A percentile compares a stretch with the other conserved stretches of the same genome.
Evolutionary conservation across 2,797 vertebrate species (phyloP).

Genomic region (Phyllotis vaccarum): DNA sequence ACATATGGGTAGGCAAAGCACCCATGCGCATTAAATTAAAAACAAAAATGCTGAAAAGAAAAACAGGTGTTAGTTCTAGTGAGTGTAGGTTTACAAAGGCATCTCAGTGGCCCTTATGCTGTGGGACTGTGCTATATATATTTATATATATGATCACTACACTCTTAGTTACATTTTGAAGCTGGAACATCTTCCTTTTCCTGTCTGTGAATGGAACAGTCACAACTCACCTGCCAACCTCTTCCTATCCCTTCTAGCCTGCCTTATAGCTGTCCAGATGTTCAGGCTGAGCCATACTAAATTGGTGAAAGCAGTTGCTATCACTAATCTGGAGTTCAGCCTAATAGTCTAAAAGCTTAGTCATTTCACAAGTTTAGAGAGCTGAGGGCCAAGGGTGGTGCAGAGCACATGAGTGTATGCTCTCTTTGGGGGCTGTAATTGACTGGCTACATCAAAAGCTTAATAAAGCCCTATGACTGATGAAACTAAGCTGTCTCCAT

Average conservation of each 20-base stretch:
- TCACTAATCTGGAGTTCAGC: constrained; percentile 28
- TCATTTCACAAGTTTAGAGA: background rate
- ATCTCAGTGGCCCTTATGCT: background rate
- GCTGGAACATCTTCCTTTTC: constrained; percentile 35
- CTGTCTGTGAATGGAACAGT: background rate
- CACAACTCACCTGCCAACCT: background rate
- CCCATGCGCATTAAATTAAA: background rate
- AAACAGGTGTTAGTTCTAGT: background rate
- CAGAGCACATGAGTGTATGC: background rate
- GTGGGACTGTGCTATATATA: too few species aligned
- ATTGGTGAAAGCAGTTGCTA: constrained; percentile 30
- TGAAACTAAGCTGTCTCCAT: background rate
- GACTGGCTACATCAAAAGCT: background rate
- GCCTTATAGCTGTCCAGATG: background rate
- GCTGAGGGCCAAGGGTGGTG: too few species aligned
- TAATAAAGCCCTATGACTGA: background rate
- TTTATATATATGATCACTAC: too few species aligned
- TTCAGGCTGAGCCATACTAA: constrained; percentile 10
- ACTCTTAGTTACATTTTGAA: background rate
- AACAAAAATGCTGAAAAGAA: background rate
- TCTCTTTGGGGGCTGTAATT: background rate
- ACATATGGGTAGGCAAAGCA: background rate
- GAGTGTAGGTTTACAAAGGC: constrained; percentile 23
- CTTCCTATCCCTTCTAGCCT: background rate
- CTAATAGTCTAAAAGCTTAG: background rate